Evolutionary conservation across 2,113 vertebrate species (phyloP).

Genomic region (Cardinalis cardinalis): DNA sequence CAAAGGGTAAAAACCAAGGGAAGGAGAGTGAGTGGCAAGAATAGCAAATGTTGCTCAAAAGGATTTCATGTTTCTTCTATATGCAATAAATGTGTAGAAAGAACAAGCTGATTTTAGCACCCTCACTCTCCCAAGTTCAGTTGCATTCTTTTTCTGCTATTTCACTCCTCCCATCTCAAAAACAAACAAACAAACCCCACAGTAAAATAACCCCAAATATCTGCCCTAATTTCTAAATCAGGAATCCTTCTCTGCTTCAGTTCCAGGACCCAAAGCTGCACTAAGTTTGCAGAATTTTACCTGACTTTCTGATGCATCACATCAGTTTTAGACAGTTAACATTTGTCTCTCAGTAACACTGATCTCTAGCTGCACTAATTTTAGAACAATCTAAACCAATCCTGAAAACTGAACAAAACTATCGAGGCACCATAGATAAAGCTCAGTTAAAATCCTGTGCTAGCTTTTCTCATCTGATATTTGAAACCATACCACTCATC

Average conservation of each 20-base stretch:
- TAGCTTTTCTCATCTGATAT: neutral
- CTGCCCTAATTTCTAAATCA: neutral
- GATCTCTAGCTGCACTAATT: neutral
- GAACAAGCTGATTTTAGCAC: neutral
- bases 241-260: neutral
- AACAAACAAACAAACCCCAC: neutral
- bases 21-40: neutral
- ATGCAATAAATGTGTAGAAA: rapidly evolving
- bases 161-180: neutral
- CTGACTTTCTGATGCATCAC: neutral
- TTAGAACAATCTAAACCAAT: neutral
- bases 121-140: neutral
- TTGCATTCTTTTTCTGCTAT: neutral
- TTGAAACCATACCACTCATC: conserved; percentile 12
- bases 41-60: neutral
- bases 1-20: neutral
- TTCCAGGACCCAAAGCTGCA: neutral
- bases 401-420: neutral
- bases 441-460: neutral
- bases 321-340: neutral
- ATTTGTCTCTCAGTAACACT: neutral
- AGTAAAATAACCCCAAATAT: neutral
- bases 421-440: neutral
- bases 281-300: neutral
- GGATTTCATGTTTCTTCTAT: neutral